phyloP scores from a whole-genome alignment of 2,888 invertebrate species.

The Thymelicus lineola region DNA sequence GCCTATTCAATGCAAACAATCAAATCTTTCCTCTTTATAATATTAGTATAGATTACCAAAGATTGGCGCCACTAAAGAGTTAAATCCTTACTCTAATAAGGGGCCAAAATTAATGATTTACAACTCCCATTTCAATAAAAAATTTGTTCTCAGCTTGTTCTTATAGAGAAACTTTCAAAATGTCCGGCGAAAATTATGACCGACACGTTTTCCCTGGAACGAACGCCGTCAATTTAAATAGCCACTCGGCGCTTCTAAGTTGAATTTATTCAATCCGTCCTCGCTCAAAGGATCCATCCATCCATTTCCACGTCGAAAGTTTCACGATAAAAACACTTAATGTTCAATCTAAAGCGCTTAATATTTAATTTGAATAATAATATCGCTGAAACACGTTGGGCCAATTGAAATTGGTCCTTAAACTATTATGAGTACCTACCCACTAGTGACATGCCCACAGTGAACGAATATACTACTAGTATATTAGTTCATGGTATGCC shows the following conservation, averaged over 20 bases:
- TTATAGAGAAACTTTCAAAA: constrained; percentile 23
- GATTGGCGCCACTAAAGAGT: neutral
- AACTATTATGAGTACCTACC: no score
- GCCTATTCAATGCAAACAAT: no score
- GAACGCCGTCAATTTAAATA: constrained; percentile 29
- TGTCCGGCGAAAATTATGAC: constrained; percentile 31
- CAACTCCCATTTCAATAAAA: neutral
- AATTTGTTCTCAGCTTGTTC: neutral
- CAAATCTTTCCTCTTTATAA: no score
- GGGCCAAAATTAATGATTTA: neutral
- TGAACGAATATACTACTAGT: no score
- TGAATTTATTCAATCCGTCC: constrained; percentile 37
- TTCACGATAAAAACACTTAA: constrained; percentile 35
- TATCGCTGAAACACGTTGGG: constrained; percentile 8
- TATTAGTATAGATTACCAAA: no score
- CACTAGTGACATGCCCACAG: no score
- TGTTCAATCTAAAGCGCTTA: constrained; percentile 27
- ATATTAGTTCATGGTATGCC: no score
- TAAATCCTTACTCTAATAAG: neutral
- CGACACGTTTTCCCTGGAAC: constrained; percentile 27
- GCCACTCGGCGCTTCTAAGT: constrained; percentile 27
- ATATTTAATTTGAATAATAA: constrained; percentile 34
- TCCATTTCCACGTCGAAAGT: constrained; percentile 34
- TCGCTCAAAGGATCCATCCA: constrained; percentile 31
- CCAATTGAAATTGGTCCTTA: neutral